A percentile compares a stretch with the other conserved stretches of the same genome.
Conservation (phyloP, 2,113 vertebrate genomes). For the Hippopotamus amphibius region DNA sequence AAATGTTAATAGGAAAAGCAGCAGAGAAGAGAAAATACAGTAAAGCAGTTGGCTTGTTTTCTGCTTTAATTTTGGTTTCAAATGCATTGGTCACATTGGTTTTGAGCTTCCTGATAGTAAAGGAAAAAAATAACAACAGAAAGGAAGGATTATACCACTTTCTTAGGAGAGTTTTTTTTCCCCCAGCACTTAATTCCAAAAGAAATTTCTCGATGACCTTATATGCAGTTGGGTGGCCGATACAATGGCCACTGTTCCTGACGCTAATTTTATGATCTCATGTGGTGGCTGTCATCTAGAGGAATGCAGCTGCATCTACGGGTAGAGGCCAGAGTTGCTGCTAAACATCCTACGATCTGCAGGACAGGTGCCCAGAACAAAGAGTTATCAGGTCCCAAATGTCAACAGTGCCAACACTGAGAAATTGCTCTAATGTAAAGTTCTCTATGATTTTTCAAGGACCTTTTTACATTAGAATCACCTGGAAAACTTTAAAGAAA, state of each 20-base stretch:
- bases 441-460: neutral
- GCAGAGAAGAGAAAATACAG: neutral
- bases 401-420: neutral
- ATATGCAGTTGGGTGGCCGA: neutral
- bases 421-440: neutral
- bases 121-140: neutral
- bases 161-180: neutral
- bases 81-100: neutral
- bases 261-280: neutral
- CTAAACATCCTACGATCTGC: neutral
- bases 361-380: neutral
- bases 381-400: neutral
- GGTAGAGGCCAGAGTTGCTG: neutral
- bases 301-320: accelerated
- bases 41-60: neutral
- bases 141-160: neutral
- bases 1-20: neutral
- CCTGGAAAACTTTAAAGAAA: neutral
- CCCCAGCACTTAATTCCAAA: neutral
- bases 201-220: neutral
- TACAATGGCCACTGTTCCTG: neutral
- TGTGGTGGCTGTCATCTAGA: neutral
- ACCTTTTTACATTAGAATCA: neutral
- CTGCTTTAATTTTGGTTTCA: neutral
- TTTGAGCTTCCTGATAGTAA: constrained; percentile 9